Evolutionary conservation across 2,113 vertebrate species (phyloP), one percentile per base, ranked within the genome.

Genomic region (Helogale parvula): DNA sequence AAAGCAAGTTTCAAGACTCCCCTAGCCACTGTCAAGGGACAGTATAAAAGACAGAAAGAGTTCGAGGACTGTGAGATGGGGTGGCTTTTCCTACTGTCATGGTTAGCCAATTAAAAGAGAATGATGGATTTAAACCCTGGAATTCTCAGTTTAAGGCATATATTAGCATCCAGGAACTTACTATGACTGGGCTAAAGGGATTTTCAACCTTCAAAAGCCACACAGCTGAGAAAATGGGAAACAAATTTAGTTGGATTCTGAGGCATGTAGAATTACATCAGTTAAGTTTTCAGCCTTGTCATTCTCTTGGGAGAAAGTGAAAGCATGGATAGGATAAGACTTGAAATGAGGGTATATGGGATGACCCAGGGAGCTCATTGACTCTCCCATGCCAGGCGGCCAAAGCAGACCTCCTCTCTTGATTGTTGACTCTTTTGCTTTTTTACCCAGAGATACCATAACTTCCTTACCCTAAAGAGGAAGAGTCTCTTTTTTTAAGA

Each of bases 401-500:
- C 90, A 66, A 33, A 27, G 5, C n/a, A 54, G 19, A 6, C 3
- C 5, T 85, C 21, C 35, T 76, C 14, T 16, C 84, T 52, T 80
- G 21, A 82, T 19, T 50, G 31, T n/a, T 81, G 16, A 52, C 1
- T 72, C 4, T 63, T 6, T 60, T 57, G 72, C 11, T 15, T 45
- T 93, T 96, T 96, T 85, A 14, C 45, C 74, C 65, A 95, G 52
- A 93, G 66, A 77, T 50, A 68, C 23, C 60, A 29, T 83, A 54
- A 85, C 66, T 72, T 5, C 31, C 38, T 82, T 45, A 65, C 11
- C 29, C 35, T 7, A 35, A 69, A 92, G n/a, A 10, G 17, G 65
- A 88, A 50, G 80, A 68, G n/a, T 45, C 50, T 52, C 29, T 86
- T 65, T 77, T 77, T 91, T 91, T 71, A 76, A 19, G 1, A 82